A percentile compares a stretch with the other conserved stretches of the same genome.
Conservation (phyloP, 2,888 invertebrate genomes). For the Magallana nippona region DNA sequence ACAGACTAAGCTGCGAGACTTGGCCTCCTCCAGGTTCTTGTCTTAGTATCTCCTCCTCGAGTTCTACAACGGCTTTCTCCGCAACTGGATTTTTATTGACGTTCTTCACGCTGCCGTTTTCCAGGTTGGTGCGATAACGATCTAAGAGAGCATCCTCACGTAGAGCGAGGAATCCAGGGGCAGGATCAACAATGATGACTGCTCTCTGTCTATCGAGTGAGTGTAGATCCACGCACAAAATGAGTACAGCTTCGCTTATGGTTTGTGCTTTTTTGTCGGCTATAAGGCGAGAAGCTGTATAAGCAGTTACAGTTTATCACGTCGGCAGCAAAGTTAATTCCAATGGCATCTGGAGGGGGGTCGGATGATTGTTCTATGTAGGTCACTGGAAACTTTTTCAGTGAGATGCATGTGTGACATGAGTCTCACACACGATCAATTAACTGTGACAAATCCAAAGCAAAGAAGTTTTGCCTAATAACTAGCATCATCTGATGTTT, state of each 20-base stretch:
- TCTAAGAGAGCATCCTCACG: no score
- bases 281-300: slow-evolving; percentile 45
- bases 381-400: slow-evolving; percentile 51
- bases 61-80: slow-evolving; percentile 62
- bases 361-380: slow-evolving; percentile 53
- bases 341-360: slow-evolving; percentile 56
- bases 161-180: slow-evolving; percentile 23
- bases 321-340: slow-evolving; percentile 61
- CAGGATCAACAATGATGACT: neutral
- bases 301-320: slow-evolving; percentile 55
- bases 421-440: slow-evolving; percentile 47
- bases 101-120: slow-evolving; percentile 46
- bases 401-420: slow-evolving; percentile 59
- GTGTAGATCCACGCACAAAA: neutral
- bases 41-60: slow-evolving; percentile 59
- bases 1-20: slow-evolving; percentile 41
- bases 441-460: slow-evolving; percentile 52
- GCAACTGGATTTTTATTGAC: slow-evolving; percentile 62
- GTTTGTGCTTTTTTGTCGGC: slow-evolving; percentile 43
- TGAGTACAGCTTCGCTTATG: slow-evolving; percentile 12
- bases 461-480: slow-evolving; percentile 56
- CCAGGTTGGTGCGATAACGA: no score
- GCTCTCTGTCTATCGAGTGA: neutral
- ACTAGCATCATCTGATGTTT: slow-evolving; percentile 56
- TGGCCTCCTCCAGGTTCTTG: slow-evolving; percentile 51